These are phyloP conservation scores for Oryzias sinensis DNA, from an alignment of 2,797 vertebrate species.

Conservation along the genomic window DNA sequence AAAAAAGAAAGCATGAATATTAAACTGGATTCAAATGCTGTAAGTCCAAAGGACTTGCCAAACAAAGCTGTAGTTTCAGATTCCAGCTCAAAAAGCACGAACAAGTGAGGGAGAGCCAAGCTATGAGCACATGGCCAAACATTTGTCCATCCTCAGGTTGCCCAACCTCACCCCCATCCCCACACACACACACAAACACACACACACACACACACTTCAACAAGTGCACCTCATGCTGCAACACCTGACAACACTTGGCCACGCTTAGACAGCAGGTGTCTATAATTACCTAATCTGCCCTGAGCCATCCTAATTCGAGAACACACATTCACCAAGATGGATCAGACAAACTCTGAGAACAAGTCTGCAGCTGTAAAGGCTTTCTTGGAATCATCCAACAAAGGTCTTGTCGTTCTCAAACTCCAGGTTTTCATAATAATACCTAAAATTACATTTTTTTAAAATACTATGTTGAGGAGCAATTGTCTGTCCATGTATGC, in stretches of 20 bases:
- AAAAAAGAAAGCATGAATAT: too few relatives aligned
- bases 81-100: constrained; percentile 10
- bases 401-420: neutral
- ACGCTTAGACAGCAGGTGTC: constrained; percentile 77
- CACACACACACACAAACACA: neutral
- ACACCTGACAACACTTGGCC: constrained; percentile 77
- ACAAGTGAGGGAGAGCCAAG: constrained; percentile 6
- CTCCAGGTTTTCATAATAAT: neutral
- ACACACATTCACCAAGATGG: constrained; percentile 62
- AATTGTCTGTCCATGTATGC: too few relatives aligned
- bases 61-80: too few relatives aligned
- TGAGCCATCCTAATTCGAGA: constrained; percentile 78
- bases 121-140: constrained; percentile 64
- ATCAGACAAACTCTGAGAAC: constrained; percentile 51
- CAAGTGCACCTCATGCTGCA: constrained; percentile 66
- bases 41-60: too few relatives aligned
- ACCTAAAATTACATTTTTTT: too few relatives aligned
- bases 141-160: constrained; percentile 45
- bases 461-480: too few relatives aligned
- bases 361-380: constrained; percentile 23
- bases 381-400: constrained; percentile 11
- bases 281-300: constrained; percentile 85
- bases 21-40: too few relatives aligned
- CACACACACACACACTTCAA: constrained; percentile 5
- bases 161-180: constrained; percentile 32